A percentile compares a stretch with the other conserved stretches of the same genome.
phyloP scores from a whole-genome alignment of 1,140 invertebrate species.

The Rhynchophorus ferrugineus region DNA sequence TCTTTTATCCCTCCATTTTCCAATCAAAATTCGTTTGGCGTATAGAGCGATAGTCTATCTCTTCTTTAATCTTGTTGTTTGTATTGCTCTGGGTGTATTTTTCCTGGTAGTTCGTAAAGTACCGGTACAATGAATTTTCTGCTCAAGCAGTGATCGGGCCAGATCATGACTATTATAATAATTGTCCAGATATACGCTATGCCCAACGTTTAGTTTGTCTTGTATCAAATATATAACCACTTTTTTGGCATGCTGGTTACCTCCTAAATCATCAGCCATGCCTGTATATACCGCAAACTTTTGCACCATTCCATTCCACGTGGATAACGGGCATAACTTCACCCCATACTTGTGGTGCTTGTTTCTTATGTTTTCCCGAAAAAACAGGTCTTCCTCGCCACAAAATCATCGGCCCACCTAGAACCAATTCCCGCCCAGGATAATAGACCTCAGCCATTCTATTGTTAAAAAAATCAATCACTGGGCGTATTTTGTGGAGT shows the following conservation, averaged over 20 bases:
- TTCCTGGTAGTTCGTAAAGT: conserved; percentile 30
- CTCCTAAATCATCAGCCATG: conserved; percentile 10
- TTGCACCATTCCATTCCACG: no score
- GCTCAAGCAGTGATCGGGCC: conserved; percentile 31
- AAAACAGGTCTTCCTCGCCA: conserved; percentile 16
- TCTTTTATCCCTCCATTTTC: conserved; percentile 39
- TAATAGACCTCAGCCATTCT: conserved; percentile 25
- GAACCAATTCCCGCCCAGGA: conserved; percentile 15
- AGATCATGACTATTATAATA: conserved; percentile 40
- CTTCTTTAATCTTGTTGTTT: conserved; percentile 32
- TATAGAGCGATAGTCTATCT: conserved; percentile 33
- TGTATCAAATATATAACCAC: conserved; percentile 22
- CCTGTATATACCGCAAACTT: conserved; percentile 20
- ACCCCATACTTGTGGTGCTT: no score
- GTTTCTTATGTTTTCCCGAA: no score
- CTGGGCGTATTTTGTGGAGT: conserved; percentile 14
- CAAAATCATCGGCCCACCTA: conserved; percentile 27
- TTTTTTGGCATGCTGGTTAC: conserved; percentile 15
- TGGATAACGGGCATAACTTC: no score
- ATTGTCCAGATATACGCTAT: conserved; percentile 41
- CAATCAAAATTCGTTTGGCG: conserved; percentile 28
- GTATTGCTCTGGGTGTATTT: conserved; percentile 19
- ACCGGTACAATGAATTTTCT: conserved; percentile 35
- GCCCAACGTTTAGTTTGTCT: conserved; percentile 33
- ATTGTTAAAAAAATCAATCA: conserved; percentile 28